A percentile compares a stretch with the other conserved stretches of the same genome.
phyloP scores from a whole-genome alignment of 2,113 vertebrate species.

The Epinephelus moara region DNA sequence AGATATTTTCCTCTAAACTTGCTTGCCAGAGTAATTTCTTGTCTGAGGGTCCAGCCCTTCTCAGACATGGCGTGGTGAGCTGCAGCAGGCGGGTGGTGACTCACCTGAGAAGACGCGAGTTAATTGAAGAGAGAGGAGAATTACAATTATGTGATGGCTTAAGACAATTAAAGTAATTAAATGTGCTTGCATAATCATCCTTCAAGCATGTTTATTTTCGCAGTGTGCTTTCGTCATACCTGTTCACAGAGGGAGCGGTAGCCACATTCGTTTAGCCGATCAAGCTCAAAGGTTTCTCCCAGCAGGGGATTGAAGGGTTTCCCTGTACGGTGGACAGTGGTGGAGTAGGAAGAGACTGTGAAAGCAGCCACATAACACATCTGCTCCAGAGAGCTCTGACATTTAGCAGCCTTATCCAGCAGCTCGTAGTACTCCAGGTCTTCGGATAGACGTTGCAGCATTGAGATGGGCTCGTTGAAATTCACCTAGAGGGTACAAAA shows the following conservation, averaged over 20 bases:
- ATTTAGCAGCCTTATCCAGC: conserved; percentile 90
- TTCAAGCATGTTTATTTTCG: background rate
- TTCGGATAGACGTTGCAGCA: conserved; percentile 96
- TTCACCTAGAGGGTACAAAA: conserved; percentile 87
- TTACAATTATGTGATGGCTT: background rate
- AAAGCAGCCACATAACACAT: conserved; percentile 96
- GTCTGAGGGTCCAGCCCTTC: conserved; percentile 93
- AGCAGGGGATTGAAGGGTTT: conserved; percentile 97
- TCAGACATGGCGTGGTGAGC: conserved; percentile 94
- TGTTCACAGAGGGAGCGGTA: conserved; percentile 97
- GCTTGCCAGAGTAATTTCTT: conserved; percentile 97
- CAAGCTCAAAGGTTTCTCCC: conserved; percentile 97
- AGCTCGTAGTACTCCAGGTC: conserved; percentile 96
- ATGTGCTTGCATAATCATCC: background rate
- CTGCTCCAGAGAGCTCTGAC: conserved; percentile 93
- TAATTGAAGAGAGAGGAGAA: background rate
- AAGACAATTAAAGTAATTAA: background rate
- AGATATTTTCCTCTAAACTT: conserved; percentile 99
- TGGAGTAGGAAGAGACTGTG: conserved; percentile 97
- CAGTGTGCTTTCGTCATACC: conserved; percentile 76
- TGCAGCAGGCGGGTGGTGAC: conserved; percentile 95
- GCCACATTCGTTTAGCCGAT: conserved; percentile 90
- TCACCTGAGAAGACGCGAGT: conserved; percentile 85
- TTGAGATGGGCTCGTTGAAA: conserved; percentile 97
- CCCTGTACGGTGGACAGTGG: conserved; percentile 95